phyloP scores from a whole-genome alignment of 2,113 vertebrate genomes.

The Acrocephalus kingi region DNA sequence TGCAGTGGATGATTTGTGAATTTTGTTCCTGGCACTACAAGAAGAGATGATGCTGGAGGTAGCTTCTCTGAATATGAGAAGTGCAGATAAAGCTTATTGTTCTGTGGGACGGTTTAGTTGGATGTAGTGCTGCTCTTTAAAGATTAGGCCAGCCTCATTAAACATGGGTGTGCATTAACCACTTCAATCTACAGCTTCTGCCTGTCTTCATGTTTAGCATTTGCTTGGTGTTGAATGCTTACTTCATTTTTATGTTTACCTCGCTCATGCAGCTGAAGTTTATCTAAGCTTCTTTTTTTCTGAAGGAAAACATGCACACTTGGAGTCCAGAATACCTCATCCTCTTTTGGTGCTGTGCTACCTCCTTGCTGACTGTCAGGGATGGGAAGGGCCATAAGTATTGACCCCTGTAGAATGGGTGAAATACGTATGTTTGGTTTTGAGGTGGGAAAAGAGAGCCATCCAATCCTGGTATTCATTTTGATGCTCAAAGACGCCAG shows the following conservation, averaged over 20 bases:
- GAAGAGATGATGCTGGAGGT: background rate
- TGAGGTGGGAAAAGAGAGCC: background rate
- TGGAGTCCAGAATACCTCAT: background rate
- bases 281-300: background rate
- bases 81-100: background rate
- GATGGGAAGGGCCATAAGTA: background rate
- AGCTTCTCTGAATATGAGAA: conserved; percentile 22
- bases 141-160: background rate
- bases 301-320: background rate
- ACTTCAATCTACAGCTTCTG: background rate
- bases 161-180: background rate
- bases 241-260: background rate
- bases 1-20: background rate
- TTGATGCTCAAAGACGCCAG: background rate
- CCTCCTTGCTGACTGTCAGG: background rate
- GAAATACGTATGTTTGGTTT: background rate
- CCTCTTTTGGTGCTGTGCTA: background rate
- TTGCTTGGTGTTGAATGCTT: background rate
- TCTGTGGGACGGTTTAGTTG: background rate
- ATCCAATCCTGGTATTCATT: background rate
- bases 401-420: background rate
- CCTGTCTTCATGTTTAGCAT: background rate
- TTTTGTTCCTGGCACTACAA: background rate
- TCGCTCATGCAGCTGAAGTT: background rate
- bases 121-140: background rate